phyloP scores from a whole-genome alignment of 1,140 invertebrate species.

The Diabrotica undecimpunctata region DNA sequence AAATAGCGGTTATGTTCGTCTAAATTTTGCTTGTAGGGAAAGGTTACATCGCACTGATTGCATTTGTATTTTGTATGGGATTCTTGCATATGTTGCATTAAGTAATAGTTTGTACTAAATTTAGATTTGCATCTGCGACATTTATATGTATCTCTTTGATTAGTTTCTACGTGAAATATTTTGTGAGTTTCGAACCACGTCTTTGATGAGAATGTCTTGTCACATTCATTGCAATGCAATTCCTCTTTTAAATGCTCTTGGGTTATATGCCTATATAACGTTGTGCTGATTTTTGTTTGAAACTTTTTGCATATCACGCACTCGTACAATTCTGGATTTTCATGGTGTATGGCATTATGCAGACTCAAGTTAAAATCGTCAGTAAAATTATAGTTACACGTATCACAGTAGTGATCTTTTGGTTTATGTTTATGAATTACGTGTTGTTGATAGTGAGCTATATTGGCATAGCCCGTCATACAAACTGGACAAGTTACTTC shows the following conservation, averaged over 20 bases:
- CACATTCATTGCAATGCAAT: not conserved
- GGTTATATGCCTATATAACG: too few relatives aligned
- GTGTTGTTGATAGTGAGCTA: conserved; percentile 28
- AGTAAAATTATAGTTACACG: not conserved
- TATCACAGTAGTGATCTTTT: not conserved
- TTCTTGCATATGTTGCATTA: not conserved
- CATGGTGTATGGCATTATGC: not conserved
- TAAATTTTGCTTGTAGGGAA: not conserved
- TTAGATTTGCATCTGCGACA: too few relatives aligned
- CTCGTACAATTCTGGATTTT: not conserved
- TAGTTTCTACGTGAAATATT: not conserved
- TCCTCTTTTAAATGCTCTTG: too few relatives aligned
- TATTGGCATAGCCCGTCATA: conserved; percentile 40
- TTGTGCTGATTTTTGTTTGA: not conserved
- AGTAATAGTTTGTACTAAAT: not conserved
- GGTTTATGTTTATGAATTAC: conserved; percentile 25
- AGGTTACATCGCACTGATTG: not conserved
- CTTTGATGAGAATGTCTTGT: not conserved
- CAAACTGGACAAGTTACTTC: conserved; percentile 46
- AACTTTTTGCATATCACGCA: not conserved
- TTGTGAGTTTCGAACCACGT: not conserved
- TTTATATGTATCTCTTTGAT: too few relatives aligned
- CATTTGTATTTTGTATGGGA: not conserved
- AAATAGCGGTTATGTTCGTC: not conserved
- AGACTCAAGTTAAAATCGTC: not conserved